phyloP scores from a whole-genome alignment of 2,888 invertebrate species.

The Ormyrus rosae region DNA sequence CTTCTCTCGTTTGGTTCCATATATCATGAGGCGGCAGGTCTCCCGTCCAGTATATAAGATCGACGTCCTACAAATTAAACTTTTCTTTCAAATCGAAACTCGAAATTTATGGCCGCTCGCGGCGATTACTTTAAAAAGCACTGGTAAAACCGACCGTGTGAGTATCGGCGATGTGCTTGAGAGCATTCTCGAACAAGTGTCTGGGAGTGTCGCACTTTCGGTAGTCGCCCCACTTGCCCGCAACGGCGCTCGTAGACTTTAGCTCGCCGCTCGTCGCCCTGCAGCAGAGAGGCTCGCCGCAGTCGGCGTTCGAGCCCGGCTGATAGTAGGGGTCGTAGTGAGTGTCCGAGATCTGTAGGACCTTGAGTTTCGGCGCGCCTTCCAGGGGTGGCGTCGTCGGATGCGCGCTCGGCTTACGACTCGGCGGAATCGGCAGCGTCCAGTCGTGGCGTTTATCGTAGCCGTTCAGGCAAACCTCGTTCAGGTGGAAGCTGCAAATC shows the following conservation, averaged over 20 bases:
- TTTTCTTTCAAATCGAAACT: not conserved
- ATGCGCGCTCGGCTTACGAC: not conserved
- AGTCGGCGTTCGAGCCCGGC: conserved; percentile 40
- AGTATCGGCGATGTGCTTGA: conserved; percentile 45
- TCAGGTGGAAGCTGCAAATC: conserved; percentile 47
- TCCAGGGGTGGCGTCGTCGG: not conserved
- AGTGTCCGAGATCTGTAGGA: conserved; percentile 53
- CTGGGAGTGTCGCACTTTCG: conserved; percentile 49
- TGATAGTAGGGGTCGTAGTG: conserved; percentile 51
- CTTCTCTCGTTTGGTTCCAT: conserved; percentile 55
- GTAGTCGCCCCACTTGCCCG: conserved; percentile 56
- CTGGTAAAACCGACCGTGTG: conserved; percentile 36
- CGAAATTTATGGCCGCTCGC: too few species aligned
- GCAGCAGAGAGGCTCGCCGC: conserved; percentile 50
- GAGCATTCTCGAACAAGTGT: conserved; percentile 33
- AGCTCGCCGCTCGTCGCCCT: conserved; percentile 22
- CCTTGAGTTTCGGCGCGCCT: conserved; percentile 1
- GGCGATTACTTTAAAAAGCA: too few species aligned
- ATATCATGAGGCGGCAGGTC: conserved; percentile 55
- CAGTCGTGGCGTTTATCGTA: conserved; percentile 51
- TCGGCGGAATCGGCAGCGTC: conserved; percentile 13
- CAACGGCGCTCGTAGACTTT: not conserved
- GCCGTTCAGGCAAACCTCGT: conserved; percentile 39
- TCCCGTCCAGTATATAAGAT: conserved; percentile 55
- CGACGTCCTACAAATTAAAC: conserved; percentile 43